phyloP scores from a whole-genome alignment of 2,888 invertebrate genomes.

The Homarus gammarus region DNA sequence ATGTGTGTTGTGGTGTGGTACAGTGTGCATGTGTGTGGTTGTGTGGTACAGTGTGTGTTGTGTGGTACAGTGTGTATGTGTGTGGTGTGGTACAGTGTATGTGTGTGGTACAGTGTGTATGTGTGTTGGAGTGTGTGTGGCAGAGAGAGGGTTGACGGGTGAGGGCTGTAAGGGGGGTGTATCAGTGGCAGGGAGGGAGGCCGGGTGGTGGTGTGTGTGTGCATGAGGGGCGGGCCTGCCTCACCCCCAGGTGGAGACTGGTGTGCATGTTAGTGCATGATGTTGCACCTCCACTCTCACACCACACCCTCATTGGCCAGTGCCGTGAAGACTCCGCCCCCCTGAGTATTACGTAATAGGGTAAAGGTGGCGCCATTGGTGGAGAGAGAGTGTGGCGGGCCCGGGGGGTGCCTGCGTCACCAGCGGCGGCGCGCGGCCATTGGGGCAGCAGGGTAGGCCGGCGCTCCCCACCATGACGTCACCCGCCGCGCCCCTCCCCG shows the following conservation, averaged over 20 bases:
- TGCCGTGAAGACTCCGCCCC: background rate
- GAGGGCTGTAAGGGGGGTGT: background rate
- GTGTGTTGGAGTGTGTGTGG: background rate
- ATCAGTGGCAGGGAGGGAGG: background rate
- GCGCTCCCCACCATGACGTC: conserved; percentile 49
- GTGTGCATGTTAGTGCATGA: conserved; percentile 44
- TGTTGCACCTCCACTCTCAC: conserved; percentile 15
- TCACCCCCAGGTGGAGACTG: conserved; percentile 14
- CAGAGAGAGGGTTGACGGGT: background rate
- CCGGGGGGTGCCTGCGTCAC: conserved; percentile 27
- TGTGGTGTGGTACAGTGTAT: too few species aligned
- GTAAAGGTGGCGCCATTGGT: conserved; percentile 21
- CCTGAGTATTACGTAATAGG: conserved; percentile 27
- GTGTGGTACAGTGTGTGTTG: too few species aligned
- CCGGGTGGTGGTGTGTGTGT: background rate
- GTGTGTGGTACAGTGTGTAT: background rate
- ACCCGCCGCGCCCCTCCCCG: conserved; percentile 50
- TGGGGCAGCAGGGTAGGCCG: conserved; percentile 49
- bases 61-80: too few species aligned
- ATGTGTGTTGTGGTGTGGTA: too few species aligned
- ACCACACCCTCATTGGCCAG: conserved; percentile 1
- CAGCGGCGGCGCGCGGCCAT: conserved; percentile 26
- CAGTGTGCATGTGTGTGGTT: too few species aligned
- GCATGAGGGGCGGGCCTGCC: background rate
- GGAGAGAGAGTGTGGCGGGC: background rate